Percentiles rank a stretch among this genome's conserved stretches.
These are phyloP conservation scores for Heliconius hortense DNA, from an alignment of 2,888 invertebrate genomes.

Conservation along the genomic window DNA sequence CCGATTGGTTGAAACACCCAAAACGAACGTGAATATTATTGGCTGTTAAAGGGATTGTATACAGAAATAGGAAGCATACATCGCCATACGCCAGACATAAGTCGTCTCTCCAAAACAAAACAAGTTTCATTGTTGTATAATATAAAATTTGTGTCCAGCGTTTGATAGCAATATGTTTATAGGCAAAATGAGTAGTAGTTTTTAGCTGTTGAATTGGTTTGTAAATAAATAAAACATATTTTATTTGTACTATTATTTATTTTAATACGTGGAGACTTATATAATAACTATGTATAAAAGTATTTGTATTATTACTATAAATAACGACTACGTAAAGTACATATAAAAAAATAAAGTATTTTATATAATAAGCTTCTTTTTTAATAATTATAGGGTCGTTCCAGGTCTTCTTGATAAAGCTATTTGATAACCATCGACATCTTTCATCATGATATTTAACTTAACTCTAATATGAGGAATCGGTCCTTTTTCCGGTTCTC, in stretches of 20 bases:
- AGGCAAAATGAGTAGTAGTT: too few species aligned
- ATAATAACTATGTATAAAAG: not conserved
- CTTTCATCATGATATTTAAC: conserved; percentile 73
- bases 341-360: too few species aligned
- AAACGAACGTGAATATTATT: too few species aligned
- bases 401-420: conserved; percentile 52
- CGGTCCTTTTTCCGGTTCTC: conserved; percentile 53
- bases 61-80: too few species aligned
- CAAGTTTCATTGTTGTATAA: too few species aligned
- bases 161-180: too few species aligned
- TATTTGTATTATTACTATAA: not conserved
- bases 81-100: too few species aligned
- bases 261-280: not conserved
- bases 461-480: conserved; percentile 63
- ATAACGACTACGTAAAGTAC: not conserved
- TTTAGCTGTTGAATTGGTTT: too few species aligned
- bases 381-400: not conserved
- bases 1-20: too few species aligned
- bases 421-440: conserved; percentile 63
- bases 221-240: not conserved
- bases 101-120: not conserved
- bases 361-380: not conserved
- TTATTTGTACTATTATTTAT: not conserved
- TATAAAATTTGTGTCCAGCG: too few species aligned
- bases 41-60: too few species aligned